Percentiles rank a stretch among this genome's conserved stretches.
Conservation (phyloP, 1,140 invertebrate genomes). For the Mycetomoellerius zeteki region DNA sequence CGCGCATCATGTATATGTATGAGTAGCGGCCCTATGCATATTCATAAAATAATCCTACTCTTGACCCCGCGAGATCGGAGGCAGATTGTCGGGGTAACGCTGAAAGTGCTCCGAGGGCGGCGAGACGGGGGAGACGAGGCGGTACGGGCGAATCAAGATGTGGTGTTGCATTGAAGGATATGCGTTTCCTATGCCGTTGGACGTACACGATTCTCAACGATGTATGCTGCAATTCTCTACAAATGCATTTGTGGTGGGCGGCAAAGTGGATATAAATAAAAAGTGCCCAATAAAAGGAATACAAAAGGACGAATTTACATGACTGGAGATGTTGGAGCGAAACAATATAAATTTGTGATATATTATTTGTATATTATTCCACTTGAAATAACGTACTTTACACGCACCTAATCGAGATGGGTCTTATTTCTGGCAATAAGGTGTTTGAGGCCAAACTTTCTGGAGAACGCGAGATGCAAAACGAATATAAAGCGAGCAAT, state of each 20-base stretch:
- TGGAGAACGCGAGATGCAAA: background rate
- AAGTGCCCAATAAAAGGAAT: slow-evolving; percentile 27
- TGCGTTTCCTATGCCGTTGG: slow-evolving; percentile 50
- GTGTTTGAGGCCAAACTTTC: background rate
- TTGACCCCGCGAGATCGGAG: slow-evolving; percentile 76
- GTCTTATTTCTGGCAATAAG: background rate
- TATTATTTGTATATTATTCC: background rate
- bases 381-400: background rate
- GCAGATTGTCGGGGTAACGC: slow-evolving; percentile 67
- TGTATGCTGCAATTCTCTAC: background rate
- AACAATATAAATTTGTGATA: background rate
- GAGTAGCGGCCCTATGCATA: slow-evolving; percentile 73
- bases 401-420: background rate
- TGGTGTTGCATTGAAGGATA: slow-evolving; percentile 56
- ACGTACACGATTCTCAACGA: slow-evolving; percentile 42
- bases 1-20: slow-evolving; percentile 77
- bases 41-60: slow-evolving; percentile 78
- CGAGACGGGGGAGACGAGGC: slow-evolving; percentile 45
- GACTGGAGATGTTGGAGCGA: too few species aligned
- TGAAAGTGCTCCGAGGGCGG: slow-evolving; percentile 55
- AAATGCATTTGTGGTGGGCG: slow-evolving; percentile 22
- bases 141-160: slow-evolving; percentile 60
- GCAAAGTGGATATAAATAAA: slow-evolving; percentile 40
- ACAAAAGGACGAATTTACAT: background rate
- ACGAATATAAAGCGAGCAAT: slow-evolving; percentile 51